phyloP scores from a whole-genome alignment of 1,140 invertebrate species.

The Augochlora pura region DNA sequence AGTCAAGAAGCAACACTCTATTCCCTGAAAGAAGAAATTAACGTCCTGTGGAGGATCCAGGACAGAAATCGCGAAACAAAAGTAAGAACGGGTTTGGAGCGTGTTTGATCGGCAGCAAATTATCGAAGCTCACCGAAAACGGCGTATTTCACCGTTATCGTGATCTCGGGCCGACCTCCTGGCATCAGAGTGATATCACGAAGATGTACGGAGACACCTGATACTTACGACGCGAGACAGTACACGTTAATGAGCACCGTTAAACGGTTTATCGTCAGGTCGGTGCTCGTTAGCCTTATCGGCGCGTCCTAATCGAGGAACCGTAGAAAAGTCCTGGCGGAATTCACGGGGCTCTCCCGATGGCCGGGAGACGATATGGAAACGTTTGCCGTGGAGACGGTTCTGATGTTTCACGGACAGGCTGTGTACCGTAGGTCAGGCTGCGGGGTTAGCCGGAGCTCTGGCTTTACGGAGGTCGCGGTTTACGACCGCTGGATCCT shows the following conservation, averaged over 20 bases:
- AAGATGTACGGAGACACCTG: slow-evolving; percentile 45
- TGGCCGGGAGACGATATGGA: slow-evolving; percentile 36
- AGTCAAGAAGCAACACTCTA: too few relatives aligned
- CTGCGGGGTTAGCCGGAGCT: slow-evolving; percentile 25
- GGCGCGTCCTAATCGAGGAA: slow-evolving; percentile 41
- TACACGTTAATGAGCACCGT: slow-evolving; percentile 56
- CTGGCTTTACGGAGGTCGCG: slow-evolving; percentile 4
- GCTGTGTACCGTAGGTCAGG: slow-evolving; percentile 22
- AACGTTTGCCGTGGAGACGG: slow-evolving; percentile 23
- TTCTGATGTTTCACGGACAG: slow-evolving; percentile 27
- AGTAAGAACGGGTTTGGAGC: too few relatives aligned
- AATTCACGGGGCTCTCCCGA: slow-evolving; percentile 33
- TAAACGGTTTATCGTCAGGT: slow-evolving; percentile 54
- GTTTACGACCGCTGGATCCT: slow-evolving; percentile 51
- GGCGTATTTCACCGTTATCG: slow-evolving; percentile 47
- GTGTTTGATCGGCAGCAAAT: slow-evolving; percentile 24
- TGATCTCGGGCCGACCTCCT: slow-evolving; percentile 37
- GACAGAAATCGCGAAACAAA: background rate
- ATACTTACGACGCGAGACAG: slow-evolving; percentile 51
- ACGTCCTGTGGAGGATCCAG: background rate
- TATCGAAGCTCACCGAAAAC: slow-evolving; percentile 35
- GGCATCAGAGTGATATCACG: slow-evolving; percentile 42
- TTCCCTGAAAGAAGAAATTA: too few relatives aligned
- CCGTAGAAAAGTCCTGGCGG: slow-evolving; percentile 38
- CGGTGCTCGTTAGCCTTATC: slow-evolving; percentile 60